Percentiles rank a stretch among this genome's conserved stretches.
Conservation (phyloP, 2,113 vertebrate species). For the Vombatus ursinus region DNA sequence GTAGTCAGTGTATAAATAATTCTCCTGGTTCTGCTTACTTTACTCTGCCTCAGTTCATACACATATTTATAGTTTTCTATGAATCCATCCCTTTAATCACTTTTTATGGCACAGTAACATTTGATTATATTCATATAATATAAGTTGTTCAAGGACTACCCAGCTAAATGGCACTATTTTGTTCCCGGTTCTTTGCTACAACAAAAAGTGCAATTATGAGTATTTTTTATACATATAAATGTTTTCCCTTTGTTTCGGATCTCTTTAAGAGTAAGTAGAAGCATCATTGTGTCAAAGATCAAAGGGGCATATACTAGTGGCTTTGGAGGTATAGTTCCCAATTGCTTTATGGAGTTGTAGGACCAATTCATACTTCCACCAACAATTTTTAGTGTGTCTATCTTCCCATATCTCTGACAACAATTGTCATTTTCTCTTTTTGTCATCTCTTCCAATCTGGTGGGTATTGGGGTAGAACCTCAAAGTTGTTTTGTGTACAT, state of each 20-base stretch:
- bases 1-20: not conserved
- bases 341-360: not conserved
- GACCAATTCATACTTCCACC: not conserved
- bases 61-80: not conserved
- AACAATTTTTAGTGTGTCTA: not conserved
- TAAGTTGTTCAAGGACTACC: not conserved
- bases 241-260: not conserved
- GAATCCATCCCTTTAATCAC: not conserved
- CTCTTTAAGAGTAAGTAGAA: too few relatives aligned
- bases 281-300: not conserved
- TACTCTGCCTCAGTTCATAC: not conserved
- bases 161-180: not conserved
- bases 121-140: not conserved
- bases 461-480: not conserved
- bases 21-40: not conserved
- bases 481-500: not conserved
- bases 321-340: not conserved
- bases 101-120: not conserved
- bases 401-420: not conserved
- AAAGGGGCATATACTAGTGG: not conserved
- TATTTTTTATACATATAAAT: not conserved
- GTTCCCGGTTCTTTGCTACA: not conserved
- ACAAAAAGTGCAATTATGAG: not conserved
- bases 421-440: not conserved
- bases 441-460: not conserved